Percentiles rank a stretch among this genome's conserved stretches.
Conservation (phyloP, 2,888 invertebrate species). For the Abrostola triplasia region DNA sequence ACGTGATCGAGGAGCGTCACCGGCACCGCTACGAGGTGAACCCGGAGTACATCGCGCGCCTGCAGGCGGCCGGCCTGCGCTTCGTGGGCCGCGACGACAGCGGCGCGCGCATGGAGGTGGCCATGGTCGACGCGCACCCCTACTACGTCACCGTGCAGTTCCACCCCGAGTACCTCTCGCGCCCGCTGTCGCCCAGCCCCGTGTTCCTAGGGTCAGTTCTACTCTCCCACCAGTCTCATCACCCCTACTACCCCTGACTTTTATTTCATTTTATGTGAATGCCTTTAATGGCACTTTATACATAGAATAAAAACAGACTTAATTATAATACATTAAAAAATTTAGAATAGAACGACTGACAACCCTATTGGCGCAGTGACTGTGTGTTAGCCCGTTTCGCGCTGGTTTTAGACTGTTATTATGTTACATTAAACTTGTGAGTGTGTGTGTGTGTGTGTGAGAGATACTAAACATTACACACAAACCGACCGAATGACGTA, state of each 20-base stretch:
- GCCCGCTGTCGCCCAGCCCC: constrained; percentile 97
- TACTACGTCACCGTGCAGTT: constrained; percentile 99
- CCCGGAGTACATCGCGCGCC: constrained; percentile 92
- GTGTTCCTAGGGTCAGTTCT: constrained; percentile 94
- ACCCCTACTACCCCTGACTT: too few species aligned
- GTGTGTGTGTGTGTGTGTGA: too few species aligned
- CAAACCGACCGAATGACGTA: too few species aligned
- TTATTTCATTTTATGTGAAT: background rate
- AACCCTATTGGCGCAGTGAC: too few species aligned
- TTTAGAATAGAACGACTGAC: too few species aligned
- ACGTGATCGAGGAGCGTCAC: constrained; percentile 97
- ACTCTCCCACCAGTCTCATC: background rate
- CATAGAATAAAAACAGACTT: too few species aligned
- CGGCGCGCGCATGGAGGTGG: constrained; percentile 97
- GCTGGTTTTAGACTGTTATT: too few species aligned
- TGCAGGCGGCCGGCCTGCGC: constrained; percentile 94
- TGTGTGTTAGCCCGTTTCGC: too few species aligned
- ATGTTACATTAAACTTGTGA: too few species aligned
- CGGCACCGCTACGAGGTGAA: constrained; percentile 99
- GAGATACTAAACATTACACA: too few species aligned
- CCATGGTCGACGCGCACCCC: constrained; percentile 95
- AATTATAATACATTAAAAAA: too few species aligned
- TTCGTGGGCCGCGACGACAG: constrained; percentile 96
- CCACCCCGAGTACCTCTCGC: constrained; percentile 98
- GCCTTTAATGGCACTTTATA: background rate